Percentiles rank a stretch among this genome's conserved stretches.
Conservation (phyloP, 2,888 invertebrate genomes). For the Pimpla rufipes region DNA sequence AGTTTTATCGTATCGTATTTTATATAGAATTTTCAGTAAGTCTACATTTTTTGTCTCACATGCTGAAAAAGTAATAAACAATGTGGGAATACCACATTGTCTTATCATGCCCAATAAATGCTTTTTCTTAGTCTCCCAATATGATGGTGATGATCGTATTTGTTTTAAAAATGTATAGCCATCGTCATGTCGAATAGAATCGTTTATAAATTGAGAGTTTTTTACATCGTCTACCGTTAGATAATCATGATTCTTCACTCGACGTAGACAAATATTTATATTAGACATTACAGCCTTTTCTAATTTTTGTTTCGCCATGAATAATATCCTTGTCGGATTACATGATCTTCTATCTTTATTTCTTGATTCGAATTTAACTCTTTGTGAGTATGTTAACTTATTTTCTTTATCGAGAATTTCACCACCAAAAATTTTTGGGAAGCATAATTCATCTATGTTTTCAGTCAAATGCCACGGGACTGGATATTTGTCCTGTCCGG, state of each 20-base stretch:
- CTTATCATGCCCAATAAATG: slow-evolving; percentile 83
- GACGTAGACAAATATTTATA: slow-evolving; percentile 67
- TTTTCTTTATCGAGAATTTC: slow-evolving; percentile 53
- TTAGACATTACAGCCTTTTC: slow-evolving; percentile 58
- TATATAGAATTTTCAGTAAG: slow-evolving; percentile 80
- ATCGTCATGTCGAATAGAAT: slow-evolving; percentile 51
- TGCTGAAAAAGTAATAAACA: slow-evolving; percentile 82
- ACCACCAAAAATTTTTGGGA: slow-evolving; percentile 73
- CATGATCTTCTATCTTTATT: slow-evolving; percentile 58
- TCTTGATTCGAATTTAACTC: slow-evolving; percentile 63
- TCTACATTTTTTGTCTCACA: slow-evolving; percentile 78
- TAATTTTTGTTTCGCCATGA: slow-evolving; percentile 69
- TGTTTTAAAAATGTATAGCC: slow-evolving; percentile 72
- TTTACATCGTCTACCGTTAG: slow-evolving; percentile 26
- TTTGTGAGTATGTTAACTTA: slow-evolving; percentile 24
- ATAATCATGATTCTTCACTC: slow-evolving; percentile 14
- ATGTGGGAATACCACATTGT: slow-evolving; percentile 82
- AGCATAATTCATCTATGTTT: slow-evolving; percentile 74
- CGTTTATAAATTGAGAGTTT: slow-evolving; percentile 39
- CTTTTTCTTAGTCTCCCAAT: slow-evolving; percentile 81
- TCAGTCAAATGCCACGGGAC: slow-evolving; percentile 52
- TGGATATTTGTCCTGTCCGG: slow-evolving; percentile 74
- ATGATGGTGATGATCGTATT: slow-evolving; percentile 79
- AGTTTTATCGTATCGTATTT: slow-evolving; percentile 67
- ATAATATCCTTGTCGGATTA: slow-evolving; percentile 53